A percentile compares a stretch with the other conserved stretches of the same genome.
These are phyloP conservation scores for Junonia oenone DNA, from an alignment of 2,888 invertebrate genomes.

Conservation along the genomic window DNA sequence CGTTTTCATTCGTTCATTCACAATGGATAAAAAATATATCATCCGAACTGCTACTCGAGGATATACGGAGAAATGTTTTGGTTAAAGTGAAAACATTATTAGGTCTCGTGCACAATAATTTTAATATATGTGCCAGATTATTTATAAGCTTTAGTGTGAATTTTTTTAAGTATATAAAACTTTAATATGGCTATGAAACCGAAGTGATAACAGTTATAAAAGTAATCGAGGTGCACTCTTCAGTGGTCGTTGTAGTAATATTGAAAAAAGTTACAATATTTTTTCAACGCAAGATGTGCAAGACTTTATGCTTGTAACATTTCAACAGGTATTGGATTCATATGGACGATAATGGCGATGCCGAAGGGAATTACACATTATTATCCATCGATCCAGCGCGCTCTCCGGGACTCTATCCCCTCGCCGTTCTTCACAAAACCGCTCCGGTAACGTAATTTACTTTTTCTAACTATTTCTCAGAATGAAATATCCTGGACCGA, in stretches of 20 bases:
- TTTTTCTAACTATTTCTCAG: conserved; percentile 1
- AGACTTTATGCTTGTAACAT: neutral
- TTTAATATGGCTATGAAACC: too few species aligned
- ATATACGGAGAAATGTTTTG: neutral
- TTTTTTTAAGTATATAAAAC: too few species aligned
- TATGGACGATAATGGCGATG: conserved; percentile 95
- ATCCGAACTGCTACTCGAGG: neutral
- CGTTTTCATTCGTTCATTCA: neutral
- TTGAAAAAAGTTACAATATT: too few species aligned
- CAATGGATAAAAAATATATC: neutral
- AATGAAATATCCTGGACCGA: conserved; percentile 5
- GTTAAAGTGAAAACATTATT: neutral
- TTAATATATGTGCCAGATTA: too few species aligned
- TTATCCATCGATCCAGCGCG: conserved; percentile 78
- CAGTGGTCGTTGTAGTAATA: too few species aligned
- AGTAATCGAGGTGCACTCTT: too few species aligned
- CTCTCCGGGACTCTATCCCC: conserved; percentile 88
- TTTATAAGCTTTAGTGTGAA: too few species aligned
- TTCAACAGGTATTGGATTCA: conserved; percentile 89
- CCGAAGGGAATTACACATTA: conserved; percentile 95
- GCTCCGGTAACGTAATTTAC: conserved; percentile 80
- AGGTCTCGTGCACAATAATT: neutral
- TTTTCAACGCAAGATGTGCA: neutral
- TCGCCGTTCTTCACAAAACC: conserved; percentile 84
- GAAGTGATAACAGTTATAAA: too few species aligned